These are phyloP conservation scores for Drosophila trichaetosa DNA, from an alignment of 2,888 invertebrate genomes.

Conservation along the genomic window DNA sequence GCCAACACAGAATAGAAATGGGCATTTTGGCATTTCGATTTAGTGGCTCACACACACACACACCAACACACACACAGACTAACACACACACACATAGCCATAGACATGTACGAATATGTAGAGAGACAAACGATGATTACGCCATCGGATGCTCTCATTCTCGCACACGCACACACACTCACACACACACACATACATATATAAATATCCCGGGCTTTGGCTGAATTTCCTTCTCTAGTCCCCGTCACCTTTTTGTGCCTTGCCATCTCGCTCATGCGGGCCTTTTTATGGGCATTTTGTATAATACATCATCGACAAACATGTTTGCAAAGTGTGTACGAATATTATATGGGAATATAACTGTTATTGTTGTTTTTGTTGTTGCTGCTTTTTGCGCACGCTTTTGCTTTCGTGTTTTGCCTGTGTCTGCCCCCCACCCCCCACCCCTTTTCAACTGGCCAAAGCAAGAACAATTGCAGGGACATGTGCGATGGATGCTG, in stretches of 20 bases:
- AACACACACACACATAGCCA: slow-evolving; percentile 12
- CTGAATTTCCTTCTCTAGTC: slow-evolving; percentile 14
- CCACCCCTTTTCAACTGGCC: slow-evolving; percentile 3
- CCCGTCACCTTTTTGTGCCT: slow-evolving; percentile 5
- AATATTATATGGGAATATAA: slow-evolving; percentile 84
- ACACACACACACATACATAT: slow-evolving; percentile 12
- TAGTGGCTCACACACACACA: slow-evolving; percentile 72
- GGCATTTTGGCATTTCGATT: slow-evolving; percentile 82
- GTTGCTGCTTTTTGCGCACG: slow-evolving; percentile 72
- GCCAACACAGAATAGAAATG: slow-evolving; percentile 79
- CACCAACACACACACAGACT: slow-evolving; percentile 24
- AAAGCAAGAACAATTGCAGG: slow-evolving; percentile 82
- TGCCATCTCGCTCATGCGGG: slow-evolving; percentile 81
- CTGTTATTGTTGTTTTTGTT: slow-evolving; percentile 59
- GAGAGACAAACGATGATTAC: slow-evolving; percentile 81
- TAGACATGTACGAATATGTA: slow-evolving; percentile 23
- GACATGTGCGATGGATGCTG: slow-evolving; percentile 82
- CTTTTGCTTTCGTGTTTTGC: slow-evolving; percentile 62
- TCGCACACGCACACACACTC: slow-evolving; percentile 48
- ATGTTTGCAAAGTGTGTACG: slow-evolving; percentile 83
- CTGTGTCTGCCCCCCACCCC: neutral
- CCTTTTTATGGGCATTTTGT: slow-evolving; percentile 82
- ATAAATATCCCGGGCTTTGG: slow-evolving; percentile 30
- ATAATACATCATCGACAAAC: slow-evolving; percentile 84
- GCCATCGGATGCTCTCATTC: slow-evolving; percentile 79